phyloP scores from a whole-genome alignment of 1,140 invertebrate genomes.

The Bombus ignitus region DNA sequence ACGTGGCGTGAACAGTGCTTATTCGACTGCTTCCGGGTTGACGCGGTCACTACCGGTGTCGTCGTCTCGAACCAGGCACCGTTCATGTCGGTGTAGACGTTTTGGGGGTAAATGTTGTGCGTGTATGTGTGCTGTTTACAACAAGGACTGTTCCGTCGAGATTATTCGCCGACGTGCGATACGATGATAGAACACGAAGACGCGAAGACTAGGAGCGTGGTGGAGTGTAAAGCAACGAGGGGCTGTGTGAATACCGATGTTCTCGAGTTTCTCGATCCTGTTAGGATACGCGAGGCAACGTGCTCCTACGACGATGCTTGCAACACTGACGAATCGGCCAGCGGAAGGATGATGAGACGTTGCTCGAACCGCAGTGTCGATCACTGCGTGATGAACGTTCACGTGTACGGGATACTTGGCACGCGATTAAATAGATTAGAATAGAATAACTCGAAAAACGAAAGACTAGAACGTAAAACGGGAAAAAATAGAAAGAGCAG shows the following conservation, averaged over 20 bases:
- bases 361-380: slow-evolving; percentile 4
- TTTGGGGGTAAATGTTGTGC: slow-evolving; percentile 52
- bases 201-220: not conserved
- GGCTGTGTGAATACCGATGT: not conserved
- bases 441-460: not conserved
- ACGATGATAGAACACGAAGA: slow-evolving; percentile 30
- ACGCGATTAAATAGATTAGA: not conserved
- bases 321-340: not conserved
- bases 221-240: slow-evolving; percentile 6
- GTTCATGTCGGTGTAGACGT: not conserved
- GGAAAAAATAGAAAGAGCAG: not conserved
- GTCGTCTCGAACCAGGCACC: not conserved
- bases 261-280: not conserved
- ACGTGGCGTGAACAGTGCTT: slow-evolving; percentile 42
- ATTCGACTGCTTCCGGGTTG: slow-evolving; percentile 15
- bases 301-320: slow-evolving; percentile 1
- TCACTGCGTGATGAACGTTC: slow-evolving; percentile 17
- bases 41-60: slow-evolving; percentile 1
- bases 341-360: not conserved
- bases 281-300: not conserved
- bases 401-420: slow-evolving; percentile 4
- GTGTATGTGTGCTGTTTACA: slow-evolving; percentile 60
- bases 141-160: slow-evolving; percentile 18
- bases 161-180: slow-evolving; percentile 17
- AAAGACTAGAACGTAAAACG: not conserved